Evolutionary conservation across 2,888 invertebrate species (phyloP), one percentile per base, ranked within the genome.

Genomic region (Machimus rusticus): DNA sequence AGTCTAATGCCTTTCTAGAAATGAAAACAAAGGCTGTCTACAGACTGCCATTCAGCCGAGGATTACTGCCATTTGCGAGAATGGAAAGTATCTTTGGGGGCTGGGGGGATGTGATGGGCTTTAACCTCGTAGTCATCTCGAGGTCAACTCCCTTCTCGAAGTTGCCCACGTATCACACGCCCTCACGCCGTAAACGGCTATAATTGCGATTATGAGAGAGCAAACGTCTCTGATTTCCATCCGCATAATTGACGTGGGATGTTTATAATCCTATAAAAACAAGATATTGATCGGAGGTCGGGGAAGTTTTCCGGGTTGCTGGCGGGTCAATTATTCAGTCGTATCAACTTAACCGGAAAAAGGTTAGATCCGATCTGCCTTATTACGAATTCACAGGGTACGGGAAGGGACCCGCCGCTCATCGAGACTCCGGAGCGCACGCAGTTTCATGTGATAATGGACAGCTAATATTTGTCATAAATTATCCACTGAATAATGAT

Each of bases 381-480:
- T 74, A 39, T 76, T n/a, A 37, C 39, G 4, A 39, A 76, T 77
- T 77, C 76, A 76, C 76, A n/a, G 76, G 37, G 39, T 6, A 16
- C 1, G 76, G 37, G 76, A 31, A 14, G 6, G 34, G n/a, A 16
- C 76, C n/a, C 37, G 37, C 76, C 76, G 39, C 14, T n/a, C 43
- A 4, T 39, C 39, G 19, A 76, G 76, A 16, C 28, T 23, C n/a
- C 12, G 19, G 23, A 79, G 79, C 79, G 19, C 31, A 46, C 55
- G 84, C 39, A 74, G 37, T 43, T 84, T n/a, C 84, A 66, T 84
- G 66, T 84, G 84, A 84, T 84, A 84, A 84, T 84, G 84, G 84
- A 37, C 57, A 84, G 37, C 74, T 84, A 84, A 84, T 84, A 84
- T 84, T 84, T 84, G 84, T 74, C 57, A 84, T 84, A 84, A 84